Base-by-base conservation (phyloP, 1,140 invertebrate species). In the Lordiphosa clarofinis region DNA sequence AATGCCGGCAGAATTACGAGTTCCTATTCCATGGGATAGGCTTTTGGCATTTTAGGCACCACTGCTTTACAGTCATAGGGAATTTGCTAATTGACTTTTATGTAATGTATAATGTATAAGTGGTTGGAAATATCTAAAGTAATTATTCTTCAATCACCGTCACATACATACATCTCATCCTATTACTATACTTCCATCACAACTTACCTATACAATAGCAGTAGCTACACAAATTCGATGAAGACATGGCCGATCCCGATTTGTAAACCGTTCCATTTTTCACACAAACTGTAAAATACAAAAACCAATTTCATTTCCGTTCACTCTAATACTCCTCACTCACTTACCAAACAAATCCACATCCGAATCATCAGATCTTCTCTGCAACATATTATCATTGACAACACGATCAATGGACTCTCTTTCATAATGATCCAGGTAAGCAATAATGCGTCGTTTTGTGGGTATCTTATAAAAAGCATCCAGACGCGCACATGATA, bases 201-300 rank as follows among this genome's bases (percentile, higher is more conserved):
- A 21, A 72, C 56, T 71, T 57, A 54, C 90, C 90, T 90, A 96
- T 94, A 81, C 96, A 97, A 89, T 95, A 97, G 89, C 96, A 97
- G 86, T 96, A 95, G 89, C 96, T 94, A 89, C 96, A 97, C 4
- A 92, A 91, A 46, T 92, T 92, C 8, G 92, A 93, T 3, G 94
- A 93, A 55, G 93, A 88, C 94, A 97, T 95, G 0, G 96, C 96
- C 3, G 95, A 96, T 0, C 96, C 96, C 10, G 87, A 87, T 55
- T 89, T 88, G 53, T 89, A 89, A 4, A 89, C 82, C 1, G 88
- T 89, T 42, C 88, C 88, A 58, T 89, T 89, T 48, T 86, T 82
- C 0, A 89, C 79, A 38, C 88, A 89, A 49, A 89, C 88, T 89
- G 7, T 0, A 48, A 53, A 10, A n/a, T 3, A 12, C 10, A 39